These are phyloP conservation scores for Melieria picta DNA, from an alignment of 2,888 invertebrate species.

Conservation along the genomic window DNA sequence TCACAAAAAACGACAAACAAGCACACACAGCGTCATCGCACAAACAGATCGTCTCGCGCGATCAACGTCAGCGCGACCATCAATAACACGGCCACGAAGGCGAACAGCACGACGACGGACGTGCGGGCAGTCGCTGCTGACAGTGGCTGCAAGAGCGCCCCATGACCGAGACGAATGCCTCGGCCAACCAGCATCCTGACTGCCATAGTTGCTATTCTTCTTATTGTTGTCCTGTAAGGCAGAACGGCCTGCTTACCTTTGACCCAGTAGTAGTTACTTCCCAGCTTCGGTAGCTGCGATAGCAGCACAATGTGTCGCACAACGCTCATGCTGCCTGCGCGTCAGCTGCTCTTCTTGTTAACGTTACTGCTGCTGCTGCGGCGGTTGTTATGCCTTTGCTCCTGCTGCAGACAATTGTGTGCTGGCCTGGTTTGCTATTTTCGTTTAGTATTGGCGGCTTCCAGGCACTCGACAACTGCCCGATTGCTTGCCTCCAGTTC, in stretches of 20 bases:
- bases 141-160: no score
- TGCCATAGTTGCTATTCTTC: background rate
- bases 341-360: background rate
- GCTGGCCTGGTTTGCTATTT: no score
- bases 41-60: background rate
- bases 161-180: background rate
- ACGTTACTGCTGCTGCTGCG: background rate
- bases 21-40: slow-evolving; percentile 3
- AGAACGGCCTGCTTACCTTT: slow-evolving; percentile 51
- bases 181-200: background rate
- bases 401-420: background rate
- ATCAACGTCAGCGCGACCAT: background rate
- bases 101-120: background rate
- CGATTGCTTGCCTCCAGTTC: background rate
- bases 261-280: slow-evolving; percentile 53
- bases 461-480: background rate
- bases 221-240: background rate
- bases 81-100: background rate
- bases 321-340: slow-evolving; percentile 53
- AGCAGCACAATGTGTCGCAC: slow-evolving; percentile 58
- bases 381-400: background rate
- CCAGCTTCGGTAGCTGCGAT: slow-evolving; percentile 56
- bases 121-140: no score
- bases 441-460: no score
- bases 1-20: background rate